Evolutionary conservation across 2,888 invertebrate species (phyloP).

Genomic region (Matsumyia berberina): DNA sequence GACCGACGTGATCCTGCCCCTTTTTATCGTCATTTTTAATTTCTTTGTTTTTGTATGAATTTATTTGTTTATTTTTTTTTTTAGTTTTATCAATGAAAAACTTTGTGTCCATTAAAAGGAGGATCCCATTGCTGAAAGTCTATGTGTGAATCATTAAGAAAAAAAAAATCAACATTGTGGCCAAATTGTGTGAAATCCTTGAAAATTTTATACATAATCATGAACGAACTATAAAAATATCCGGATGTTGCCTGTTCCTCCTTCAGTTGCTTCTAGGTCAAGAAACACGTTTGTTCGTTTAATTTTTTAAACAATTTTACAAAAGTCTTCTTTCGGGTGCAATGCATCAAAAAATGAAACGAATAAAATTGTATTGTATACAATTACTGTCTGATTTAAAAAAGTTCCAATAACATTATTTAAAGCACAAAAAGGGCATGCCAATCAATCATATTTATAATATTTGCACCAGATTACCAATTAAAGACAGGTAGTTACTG

Average conservation of each 20-base stretch:
- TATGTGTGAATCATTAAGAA: background rate
- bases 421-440: too few relatives aligned
- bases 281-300: background rate
- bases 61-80: conserved; percentile 13
- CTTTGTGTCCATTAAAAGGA: background rate
- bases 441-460: too few relatives aligned
- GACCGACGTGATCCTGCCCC: conserved; percentile 19
- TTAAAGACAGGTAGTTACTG: too few relatives aligned
- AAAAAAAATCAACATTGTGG: background rate
- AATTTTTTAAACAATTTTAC: too few relatives aligned
- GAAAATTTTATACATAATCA: background rate
- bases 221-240: conserved; percentile 5
- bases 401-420: too few relatives aligned
- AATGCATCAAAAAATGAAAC: too few relatives aligned
- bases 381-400: too few relatives aligned
- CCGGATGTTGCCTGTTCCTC: too few relatives aligned
- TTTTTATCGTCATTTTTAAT: conserved; percentile 13
- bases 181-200: background rate
- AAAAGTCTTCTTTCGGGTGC: too few relatives aligned
- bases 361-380: too few relatives aligned
- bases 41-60: conserved; percentile 23
- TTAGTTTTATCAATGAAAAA: conserved; percentile 19
- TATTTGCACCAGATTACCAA: too few relatives aligned
- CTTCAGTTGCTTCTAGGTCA: background rate
- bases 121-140: background rate